phyloP scores from a whole-genome alignment of 2,113 vertebrate genomes.

The Zosterops lateralis region DNA sequence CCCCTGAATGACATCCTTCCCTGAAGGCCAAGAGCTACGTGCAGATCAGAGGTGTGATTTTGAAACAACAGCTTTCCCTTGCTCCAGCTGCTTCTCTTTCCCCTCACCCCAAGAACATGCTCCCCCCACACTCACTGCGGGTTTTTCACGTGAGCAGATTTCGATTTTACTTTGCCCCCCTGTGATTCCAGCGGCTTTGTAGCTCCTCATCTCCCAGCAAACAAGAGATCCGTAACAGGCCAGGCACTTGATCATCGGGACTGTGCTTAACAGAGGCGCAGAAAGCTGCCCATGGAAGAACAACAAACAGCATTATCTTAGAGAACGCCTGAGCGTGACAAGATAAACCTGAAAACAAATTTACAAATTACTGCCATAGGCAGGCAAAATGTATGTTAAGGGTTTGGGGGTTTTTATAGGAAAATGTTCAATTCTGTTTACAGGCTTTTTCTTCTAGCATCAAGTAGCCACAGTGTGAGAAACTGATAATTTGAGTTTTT shows the following conservation, averaged over 20 bases:
- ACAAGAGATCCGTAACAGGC: not conserved
- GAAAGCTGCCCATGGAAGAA: not conserved
- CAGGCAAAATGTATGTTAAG: not conserved
- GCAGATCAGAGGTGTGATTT: not conserved
- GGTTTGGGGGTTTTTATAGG: not conserved
- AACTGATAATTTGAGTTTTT: fast-evolving
- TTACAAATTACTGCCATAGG: not conserved
- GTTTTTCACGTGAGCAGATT: not conserved
- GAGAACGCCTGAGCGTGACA: not conserved
- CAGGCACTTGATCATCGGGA: not conserved
- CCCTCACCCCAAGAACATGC: not conserved
- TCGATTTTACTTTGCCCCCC: not conserved
- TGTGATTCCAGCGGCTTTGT: not conserved
- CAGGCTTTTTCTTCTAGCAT: not conserved
- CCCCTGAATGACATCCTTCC: not conserved
- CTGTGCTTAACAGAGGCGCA: not conserved
- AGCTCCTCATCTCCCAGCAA: not conserved
- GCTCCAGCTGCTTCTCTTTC: not conserved
- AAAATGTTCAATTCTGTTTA: not conserved
- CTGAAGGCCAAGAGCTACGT: not conserved
- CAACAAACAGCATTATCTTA: not conserved
- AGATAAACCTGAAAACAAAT: not conserved
- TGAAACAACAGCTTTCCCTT: not conserved
- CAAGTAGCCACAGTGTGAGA: not conserved
- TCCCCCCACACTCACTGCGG: not conserved